phyloP scores from a whole-genome alignment of 2,888 invertebrate species.

The Phortica okadai region DNA sequence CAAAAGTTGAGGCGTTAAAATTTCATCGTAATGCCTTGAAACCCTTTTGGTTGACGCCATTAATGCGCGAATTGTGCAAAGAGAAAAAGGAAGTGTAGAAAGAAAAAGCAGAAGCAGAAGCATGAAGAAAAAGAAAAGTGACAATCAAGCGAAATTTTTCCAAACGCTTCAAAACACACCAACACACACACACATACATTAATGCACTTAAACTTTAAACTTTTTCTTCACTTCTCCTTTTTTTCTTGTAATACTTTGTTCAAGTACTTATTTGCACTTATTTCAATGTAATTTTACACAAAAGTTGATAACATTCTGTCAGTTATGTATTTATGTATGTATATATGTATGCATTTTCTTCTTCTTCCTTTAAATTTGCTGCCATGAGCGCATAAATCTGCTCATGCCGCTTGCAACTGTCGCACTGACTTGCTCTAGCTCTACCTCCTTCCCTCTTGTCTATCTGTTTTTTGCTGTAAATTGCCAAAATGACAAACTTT shows the following conservation, averaged over 20 bases:
- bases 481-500: constrained; percentile 21
- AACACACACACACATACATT: constrained; percentile 15
- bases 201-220: constrained; percentile 20
- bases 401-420: neutral
- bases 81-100: neutral
- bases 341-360: neutral
- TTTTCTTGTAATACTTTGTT: constrained; percentile 35
- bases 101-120: neutral
- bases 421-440: neutral
- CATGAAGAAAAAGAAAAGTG: neutral
- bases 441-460: neutral
- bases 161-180: neutral
- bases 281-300: constrained; percentile 36
- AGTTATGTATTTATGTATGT: constrained; percentile 52
- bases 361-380: neutral
- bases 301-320: constrained; percentile 66
- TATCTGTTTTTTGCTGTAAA: neutral
- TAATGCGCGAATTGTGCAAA: neutral
- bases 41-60: neutral
- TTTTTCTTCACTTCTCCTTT: constrained; percentile 43
- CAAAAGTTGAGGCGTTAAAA: neutral
- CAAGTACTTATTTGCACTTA: constrained; percentile 50
- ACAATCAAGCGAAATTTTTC: neutral
- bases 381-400: constrained; percentile 21
- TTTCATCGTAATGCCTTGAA: neutral